Conservation (phyloP, 2,797 vertebrate genomes). For the Saguinus oedipus region DNA sequence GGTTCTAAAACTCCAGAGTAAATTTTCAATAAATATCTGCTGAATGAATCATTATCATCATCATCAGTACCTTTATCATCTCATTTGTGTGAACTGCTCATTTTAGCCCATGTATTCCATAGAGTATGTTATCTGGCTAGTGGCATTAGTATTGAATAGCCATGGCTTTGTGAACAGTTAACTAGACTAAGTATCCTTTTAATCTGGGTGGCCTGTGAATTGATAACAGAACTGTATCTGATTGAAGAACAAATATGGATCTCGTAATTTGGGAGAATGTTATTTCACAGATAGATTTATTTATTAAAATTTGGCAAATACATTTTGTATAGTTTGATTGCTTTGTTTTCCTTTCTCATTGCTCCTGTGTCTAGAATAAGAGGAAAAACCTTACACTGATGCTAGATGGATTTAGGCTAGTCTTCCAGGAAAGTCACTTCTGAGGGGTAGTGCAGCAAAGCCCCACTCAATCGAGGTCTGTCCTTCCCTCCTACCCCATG, state of each 20-base stretch:
- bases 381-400: not conserved
- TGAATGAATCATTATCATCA: not conserved
- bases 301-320: not conserved
- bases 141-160: not conserved
- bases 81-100: not conserved
- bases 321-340: not conserved
- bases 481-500: not conserved
- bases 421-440: not conserved
- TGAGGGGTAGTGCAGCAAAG: not conserved
- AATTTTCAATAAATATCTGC: not conserved
- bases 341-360: constrained; percentile 18
- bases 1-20: not conserved
- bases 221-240: not conserved
- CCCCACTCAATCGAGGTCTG: fast-evolving
- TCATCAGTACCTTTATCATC: not conserved
- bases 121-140: not conserved
- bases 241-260: not conserved
- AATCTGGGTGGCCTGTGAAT: not conserved
- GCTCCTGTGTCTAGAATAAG: not conserved
- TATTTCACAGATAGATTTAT: not conserved
- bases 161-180: not conserved
- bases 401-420: not conserved
- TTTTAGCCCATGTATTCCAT: not conserved
- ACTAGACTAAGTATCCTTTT: not conserved
- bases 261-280: not conserved